Conservation (phyloP, 2,888 invertebrate species). For the Chloroclystis v-ata region DNA sequence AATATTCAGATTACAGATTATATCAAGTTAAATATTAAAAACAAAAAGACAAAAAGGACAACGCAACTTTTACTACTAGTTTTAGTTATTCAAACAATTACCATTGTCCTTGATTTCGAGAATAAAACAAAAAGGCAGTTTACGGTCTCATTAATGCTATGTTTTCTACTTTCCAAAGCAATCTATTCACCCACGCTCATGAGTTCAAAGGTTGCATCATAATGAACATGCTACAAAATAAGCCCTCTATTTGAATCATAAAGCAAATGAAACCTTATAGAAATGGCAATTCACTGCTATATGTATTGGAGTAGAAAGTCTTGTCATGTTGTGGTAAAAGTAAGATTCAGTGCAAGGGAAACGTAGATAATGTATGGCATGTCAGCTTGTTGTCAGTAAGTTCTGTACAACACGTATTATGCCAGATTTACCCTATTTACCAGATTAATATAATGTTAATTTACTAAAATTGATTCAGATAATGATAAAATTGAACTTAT, state of each 20-base stretch:
- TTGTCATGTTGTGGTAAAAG: conserved; percentile 19
- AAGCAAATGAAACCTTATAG: conserved; percentile 6
- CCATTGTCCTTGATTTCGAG: neutral
- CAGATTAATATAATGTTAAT: too few relatives aligned
- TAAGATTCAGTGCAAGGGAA: conserved; percentile 18
- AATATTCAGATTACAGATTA: too few relatives aligned
- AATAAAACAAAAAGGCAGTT: neutral
- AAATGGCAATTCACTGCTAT: conserved; percentile 6
- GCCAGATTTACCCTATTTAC: too few relatives aligned
- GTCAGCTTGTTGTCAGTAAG: conserved; percentile 1
- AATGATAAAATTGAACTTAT: too few relatives aligned
- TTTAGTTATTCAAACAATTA: neutral
- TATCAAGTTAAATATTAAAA: too few relatives aligned
- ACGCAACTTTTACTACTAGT: neutral
- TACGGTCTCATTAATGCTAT: neutral
- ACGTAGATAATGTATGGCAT: conserved; percentile 9
- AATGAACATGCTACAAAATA: conserved; percentile 5
- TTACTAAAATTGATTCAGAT: too few relatives aligned
- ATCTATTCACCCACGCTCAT: conserved; percentile 6
- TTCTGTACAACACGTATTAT: neutral
- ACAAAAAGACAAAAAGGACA: neutral
- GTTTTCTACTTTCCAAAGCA: conserved; percentile 7
- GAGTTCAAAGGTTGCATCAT: conserved; percentile 13
- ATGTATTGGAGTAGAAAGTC: conserved; percentile 19
- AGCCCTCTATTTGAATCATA: neutral